A percentile compares a stretch with the other conserved stretches of the same genome.
Conservation (phyloP, 2,797 vertebrate genomes). For the Columba guinea region DNA sequence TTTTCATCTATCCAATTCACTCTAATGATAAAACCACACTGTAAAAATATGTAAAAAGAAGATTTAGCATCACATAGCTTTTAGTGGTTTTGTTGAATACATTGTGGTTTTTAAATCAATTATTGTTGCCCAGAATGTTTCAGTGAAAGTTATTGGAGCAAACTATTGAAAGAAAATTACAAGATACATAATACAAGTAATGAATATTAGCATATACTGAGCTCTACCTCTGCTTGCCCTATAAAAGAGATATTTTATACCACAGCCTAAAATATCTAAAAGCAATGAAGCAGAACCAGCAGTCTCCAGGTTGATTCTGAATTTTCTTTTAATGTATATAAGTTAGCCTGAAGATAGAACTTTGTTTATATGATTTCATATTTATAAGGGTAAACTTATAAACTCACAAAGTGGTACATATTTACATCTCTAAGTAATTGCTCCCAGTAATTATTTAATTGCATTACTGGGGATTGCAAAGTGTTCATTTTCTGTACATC, state of each 20-base stretch:
- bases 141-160: background rate
- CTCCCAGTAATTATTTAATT: conserved; percentile 51
- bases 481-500: background rate
- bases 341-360: conserved; percentile 9
- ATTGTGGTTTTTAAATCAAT: background rate
- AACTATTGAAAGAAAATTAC: background rate
- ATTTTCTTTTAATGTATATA: conserved; percentile 14
- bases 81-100: background rate
- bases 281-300: background rate
- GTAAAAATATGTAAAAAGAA: background rate
- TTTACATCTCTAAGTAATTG: conserved; percentile 53
- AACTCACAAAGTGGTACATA: conserved; percentile 21
- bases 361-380: conserved; percentile 39
- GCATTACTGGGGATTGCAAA: background rate
- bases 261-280: background rate
- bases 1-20: background rate
- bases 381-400: conserved; percentile 42
- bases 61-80: background rate
- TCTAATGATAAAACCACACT: background rate
- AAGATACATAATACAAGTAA: background rate
- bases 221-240: background rate
- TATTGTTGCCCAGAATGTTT: background rate
- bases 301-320: background rate
- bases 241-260: background rate
- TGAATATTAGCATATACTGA: background rate